Conservation (phyloP, 2,888 invertebrate genomes). For the Tridacna crocea region DNA sequence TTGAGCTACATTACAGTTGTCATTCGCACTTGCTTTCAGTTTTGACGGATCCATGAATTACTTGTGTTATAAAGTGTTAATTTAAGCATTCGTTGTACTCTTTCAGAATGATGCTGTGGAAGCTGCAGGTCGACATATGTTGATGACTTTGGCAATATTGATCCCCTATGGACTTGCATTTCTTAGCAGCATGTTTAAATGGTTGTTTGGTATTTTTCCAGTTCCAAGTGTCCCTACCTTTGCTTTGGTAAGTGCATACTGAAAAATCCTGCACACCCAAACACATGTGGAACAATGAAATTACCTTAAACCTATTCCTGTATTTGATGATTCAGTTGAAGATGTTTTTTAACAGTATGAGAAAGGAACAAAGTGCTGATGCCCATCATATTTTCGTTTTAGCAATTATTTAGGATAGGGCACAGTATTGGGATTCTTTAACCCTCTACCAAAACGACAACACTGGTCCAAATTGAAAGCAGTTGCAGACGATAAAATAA, state of each 20-base stretch:
- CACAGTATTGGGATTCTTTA: too few species aligned
- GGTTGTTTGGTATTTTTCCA: slow-evolving; percentile 74
- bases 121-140: slow-evolving; percentile 57
- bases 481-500: too few species aligned
- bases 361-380: slow-evolving; percentile 1
- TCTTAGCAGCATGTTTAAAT: slow-evolving; percentile 85
- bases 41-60: too few species aligned
- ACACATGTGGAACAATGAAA: background rate
- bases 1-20: too few species aligned
- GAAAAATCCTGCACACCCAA: too few species aligned
- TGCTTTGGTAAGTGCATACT: slow-evolving; percentile 68
- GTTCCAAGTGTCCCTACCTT: slow-evolving; percentile 68
- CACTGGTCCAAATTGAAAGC: too few species aligned
- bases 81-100: too few species aligned
- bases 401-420: too few species aligned
- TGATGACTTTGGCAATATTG: slow-evolving; percentile 92
- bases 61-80: too few species aligned
- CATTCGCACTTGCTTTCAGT: too few species aligned
- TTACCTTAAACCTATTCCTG: background rate
- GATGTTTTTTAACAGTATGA: background rate
- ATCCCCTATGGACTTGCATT: slow-evolving; percentile 95
- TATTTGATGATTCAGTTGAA: background rate
- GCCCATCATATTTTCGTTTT: background rate
- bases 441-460: too few species aligned
- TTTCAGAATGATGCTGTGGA: slow-evolving; percentile 5